Evolutionary conservation across 2,113 vertebrate genomes (phyloP), one percentile per base, ranked within the genome.

Genomic region (Caranx ignobilis): DNA sequence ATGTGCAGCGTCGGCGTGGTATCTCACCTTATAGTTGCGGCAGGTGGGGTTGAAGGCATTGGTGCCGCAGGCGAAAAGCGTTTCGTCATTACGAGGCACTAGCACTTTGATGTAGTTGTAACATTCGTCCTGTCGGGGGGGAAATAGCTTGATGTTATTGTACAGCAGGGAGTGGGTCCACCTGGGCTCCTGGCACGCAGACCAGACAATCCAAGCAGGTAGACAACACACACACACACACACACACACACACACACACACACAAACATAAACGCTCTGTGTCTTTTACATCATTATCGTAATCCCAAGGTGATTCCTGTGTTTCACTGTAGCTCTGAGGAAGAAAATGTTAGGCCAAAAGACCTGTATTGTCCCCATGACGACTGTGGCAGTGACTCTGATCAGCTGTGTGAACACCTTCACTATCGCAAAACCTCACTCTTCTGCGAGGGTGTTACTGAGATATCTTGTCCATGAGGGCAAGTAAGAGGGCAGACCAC

Each of bases 61-160:
- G 15, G 97, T 98, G 56, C 97, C 97, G 4, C 97, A 98, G 52
- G 96, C 97, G 16, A 98, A 95, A 19, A 98, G 95, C 0, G 93
- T 97, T 87, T 95, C 95, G 41, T 96, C 94, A 10, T 97, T 96
- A 31, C 95, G 96, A 1, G 95, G 96, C 43, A 97, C 96, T 61
- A 98, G 95, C n/a, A 98, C 97, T 60, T 97, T 96, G 83, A 98
- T 97, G 85, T 98, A 98, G 92, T 98, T 98, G 95, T 98, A 96
- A 85, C 97, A 97, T 88, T 97, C 97, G 1, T 97, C 97, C 97
- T 98, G 93, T 81, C 31, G 57, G 83, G 84, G 16, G 59, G 18
- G 81, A 65, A 82, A 84, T 64, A 75, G 71, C 62, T 69, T 59
- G 43, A 75, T 65, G 78, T 92, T 84, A 91, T 0, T 62, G 34